Conservation (phyloP, 2,113 vertebrate genomes). For the Corythaixoides concolor region DNA sequence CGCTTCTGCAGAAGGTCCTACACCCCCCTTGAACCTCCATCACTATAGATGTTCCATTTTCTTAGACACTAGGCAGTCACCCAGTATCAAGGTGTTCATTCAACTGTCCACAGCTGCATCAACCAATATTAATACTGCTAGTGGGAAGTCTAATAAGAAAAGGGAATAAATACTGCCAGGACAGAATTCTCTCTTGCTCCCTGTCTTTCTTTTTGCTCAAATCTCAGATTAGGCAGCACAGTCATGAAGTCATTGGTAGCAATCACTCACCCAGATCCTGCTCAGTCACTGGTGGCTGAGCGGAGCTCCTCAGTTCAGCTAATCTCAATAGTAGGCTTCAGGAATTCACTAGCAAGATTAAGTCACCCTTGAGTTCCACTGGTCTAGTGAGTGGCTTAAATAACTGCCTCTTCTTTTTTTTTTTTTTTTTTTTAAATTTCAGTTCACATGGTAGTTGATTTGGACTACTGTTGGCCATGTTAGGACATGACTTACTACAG, state of each 20-base stretch:
- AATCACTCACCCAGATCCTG: background rate
- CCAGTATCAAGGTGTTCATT: background rate
- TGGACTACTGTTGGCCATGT: background rate
- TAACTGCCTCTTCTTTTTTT: background rate
- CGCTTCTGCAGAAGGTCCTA: background rate
- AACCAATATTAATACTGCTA: background rate
- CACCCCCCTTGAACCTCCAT: background rate
- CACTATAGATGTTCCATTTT: background rate
- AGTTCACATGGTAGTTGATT: background rate
- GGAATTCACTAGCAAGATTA: background rate
- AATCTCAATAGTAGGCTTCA: background rate
- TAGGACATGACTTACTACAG: background rate
- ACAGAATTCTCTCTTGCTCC: background rate
- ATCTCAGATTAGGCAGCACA: background rate
- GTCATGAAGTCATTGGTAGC: background rate
- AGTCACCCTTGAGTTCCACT: background rate
- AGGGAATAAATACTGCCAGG: background rate
- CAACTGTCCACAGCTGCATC: background rate
- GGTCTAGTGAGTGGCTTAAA: background rate
- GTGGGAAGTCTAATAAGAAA: background rate
- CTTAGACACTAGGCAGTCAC: background rate
- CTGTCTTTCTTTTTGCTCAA: background rate
- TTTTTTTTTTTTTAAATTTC: background rate
- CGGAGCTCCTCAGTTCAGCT: background rate
- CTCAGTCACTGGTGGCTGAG: background rate